Evolutionary conservation across 2,888 invertebrate genomes (phyloP), one percentile per base, ranked within the genome.

Genomic region (Chymomyza fuscimana): DNA sequence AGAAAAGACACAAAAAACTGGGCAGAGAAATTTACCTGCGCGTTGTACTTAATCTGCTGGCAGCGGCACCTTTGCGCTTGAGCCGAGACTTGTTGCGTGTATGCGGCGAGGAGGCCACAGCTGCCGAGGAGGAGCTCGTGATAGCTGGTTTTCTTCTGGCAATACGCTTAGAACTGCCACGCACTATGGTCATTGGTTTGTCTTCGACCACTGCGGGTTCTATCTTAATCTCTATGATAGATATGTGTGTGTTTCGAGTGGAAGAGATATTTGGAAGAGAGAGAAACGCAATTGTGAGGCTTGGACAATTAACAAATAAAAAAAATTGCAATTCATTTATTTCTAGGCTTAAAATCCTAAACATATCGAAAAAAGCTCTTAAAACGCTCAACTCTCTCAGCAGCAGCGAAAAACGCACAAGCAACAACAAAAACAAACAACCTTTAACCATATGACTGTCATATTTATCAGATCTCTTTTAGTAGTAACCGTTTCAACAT

Each of bases 11-110:
- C 72, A 68, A 64, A 52, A 10, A 12, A 15, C n/a, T 51, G 50
- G 12, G 19, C 60, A 63, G 58, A 72, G 46, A 25, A 66, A 69
- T 78, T 85, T 85, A 85, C 85, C 85, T 85, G 85, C 83, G 87
- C 70, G 74, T 61, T 61, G 77, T 63, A 6, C 22, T 29, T 58
- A 29, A n/a, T 36, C 60, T 73, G 12, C 32, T 74, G 72, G 56
- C 67, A 71, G 63, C 69, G 59, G 51, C 70, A 74, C 72, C 56
- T 75, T 82, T 87, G 65, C 81, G 77, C 61, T 79, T 87, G 63
- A 81, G 87, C 72, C 85, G 74, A 58, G 79, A 65, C 66, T 70
- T 85, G 70, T 72, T 81, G 69, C 74, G 79, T 60, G 78, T 67
- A 54, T 67, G 52, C 19, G 56, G 63, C 12, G 63, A 25, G 25